Evolutionary conservation across 2,888 invertebrate genomes (phyloP).

Genomic region (Chrysolina americana): DNA sequence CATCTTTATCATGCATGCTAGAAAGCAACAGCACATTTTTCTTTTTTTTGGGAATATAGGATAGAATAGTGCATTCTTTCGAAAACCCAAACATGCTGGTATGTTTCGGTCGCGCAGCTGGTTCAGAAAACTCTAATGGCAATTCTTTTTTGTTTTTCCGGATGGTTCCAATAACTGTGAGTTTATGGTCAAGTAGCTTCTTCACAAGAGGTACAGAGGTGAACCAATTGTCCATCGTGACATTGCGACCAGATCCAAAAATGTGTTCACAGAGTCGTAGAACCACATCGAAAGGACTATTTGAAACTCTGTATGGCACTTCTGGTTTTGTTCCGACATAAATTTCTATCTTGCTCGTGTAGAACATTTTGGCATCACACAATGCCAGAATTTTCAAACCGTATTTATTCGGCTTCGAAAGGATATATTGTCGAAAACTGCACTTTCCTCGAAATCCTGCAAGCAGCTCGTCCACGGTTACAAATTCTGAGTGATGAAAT

Average conservation of each 20-base stretch:
- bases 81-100: slow-evolving; percentile 31
- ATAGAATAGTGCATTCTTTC: slow-evolving; percentile 26
- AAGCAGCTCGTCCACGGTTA: no score
- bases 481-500: no score
- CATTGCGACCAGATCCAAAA: no score
- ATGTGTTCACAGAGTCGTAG: no score
- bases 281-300: slow-evolving; percentile 22
- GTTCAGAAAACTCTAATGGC: slow-evolving; percentile 26
- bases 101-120: slow-evolving; percentile 15
- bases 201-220: no score
- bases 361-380: slow-evolving; percentile 25
- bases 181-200: no score
- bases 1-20: slow-evolving; percentile 26
- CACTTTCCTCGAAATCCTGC: no score
- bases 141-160: no score
- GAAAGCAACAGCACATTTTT: slow-evolving; percentile 32
- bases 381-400: slow-evolving; percentile 58
- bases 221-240: no score
- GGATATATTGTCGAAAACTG: no score
- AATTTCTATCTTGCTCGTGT: slow-evolving; percentile 26
- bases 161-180: no score
- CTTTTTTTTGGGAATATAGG: slow-evolving; percentile 12
- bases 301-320: slow-evolving; percentile 25
- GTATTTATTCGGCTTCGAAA: slow-evolving; percentile 61
- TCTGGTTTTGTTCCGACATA: slow-evolving; percentile 26